Conservation (phyloP, 2,113 vertebrate species). For the Choloepus hoffmanni region DNA sequence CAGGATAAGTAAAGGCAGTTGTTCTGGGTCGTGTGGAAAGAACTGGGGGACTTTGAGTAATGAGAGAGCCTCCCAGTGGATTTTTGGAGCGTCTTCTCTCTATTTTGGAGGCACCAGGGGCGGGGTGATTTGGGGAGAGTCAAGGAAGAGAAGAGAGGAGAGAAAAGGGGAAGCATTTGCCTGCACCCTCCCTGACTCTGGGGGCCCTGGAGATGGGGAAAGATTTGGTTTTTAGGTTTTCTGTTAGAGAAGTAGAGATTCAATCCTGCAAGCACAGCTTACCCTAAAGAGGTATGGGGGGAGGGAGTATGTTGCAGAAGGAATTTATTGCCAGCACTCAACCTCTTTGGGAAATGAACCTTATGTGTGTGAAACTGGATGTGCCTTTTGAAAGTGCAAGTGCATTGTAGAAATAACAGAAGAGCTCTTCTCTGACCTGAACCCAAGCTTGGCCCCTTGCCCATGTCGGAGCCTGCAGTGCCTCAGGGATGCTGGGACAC, state of each 20-base stretch:
- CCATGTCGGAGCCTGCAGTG: background rate
- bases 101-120: background rate
- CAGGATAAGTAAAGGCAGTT: background rate
- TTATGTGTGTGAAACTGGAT: conserved; percentile 25
- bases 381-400: conserved; percentile 16
- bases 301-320: conserved; percentile 56
- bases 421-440: background rate
- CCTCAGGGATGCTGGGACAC: background rate
- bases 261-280: conserved; percentile 70
- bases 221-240: conserved; percentile 57
- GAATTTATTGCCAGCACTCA: conserved; percentile 77
- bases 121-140: background rate
- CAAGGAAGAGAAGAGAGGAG: background rate
- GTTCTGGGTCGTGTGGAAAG: background rate
- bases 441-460: background rate
- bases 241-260: conserved; percentile 50
- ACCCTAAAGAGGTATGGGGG: conserved; percentile 66
- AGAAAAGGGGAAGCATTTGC: background rate
- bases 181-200: background rate
- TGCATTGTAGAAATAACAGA: conserved; percentile 47
- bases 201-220: background rate
- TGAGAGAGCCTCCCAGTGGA: background rate
- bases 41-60: background rate
- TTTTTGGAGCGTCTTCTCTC: background rate
- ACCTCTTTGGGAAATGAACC: conserved; percentile 67